Evolutionary conservation across 2,888 invertebrate species (phyloP).

Genomic region (Pollenia griseotomentosa): DNA sequence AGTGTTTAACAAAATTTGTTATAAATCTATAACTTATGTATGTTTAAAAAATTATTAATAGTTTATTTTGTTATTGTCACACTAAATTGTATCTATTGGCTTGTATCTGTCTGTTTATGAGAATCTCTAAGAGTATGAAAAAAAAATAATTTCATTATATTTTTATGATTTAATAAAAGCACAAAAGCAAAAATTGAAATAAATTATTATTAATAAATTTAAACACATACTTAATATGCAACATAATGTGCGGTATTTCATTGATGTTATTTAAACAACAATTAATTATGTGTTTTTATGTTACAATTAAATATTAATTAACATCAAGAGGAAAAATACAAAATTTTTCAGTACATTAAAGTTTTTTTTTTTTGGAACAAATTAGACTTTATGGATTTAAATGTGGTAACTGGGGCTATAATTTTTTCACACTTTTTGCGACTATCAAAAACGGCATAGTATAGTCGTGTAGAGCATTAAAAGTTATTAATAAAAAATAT

Average conservation of each 20-base stretch:
- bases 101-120: neutral
- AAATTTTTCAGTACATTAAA: neutral
- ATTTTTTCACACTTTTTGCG: too few relatives aligned
- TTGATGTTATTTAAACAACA: neutral
- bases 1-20: neutral
- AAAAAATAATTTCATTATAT: slow-evolving; percentile 12
- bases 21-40: slow-evolving; percentile 40
- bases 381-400: too few relatives aligned
- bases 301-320: slow-evolving; percentile 7
- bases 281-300: neutral
- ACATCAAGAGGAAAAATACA: neutral
- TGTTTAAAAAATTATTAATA: slow-evolving; percentile 18
- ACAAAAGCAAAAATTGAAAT: slow-evolving; percentile 1
- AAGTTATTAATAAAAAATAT: too few relatives aligned
- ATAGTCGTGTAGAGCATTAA: too few relatives aligned
- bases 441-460: too few relatives aligned
- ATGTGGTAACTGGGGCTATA: too few relatives aligned
- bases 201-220: slow-evolving; percentile 11
- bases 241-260: neutral
- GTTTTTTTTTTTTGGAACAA: too few relatives aligned
- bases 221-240: slow-evolving; percentile 19
- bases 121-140: neutral
- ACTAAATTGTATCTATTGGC: slow-evolving; percentile 16
- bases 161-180: slow-evolving; percentile 21
- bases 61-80: slow-evolving; percentile 19